phyloP scores from a whole-genome alignment of 2,888 invertebrate genomes.

The Pollenia amentaria region DNA sequence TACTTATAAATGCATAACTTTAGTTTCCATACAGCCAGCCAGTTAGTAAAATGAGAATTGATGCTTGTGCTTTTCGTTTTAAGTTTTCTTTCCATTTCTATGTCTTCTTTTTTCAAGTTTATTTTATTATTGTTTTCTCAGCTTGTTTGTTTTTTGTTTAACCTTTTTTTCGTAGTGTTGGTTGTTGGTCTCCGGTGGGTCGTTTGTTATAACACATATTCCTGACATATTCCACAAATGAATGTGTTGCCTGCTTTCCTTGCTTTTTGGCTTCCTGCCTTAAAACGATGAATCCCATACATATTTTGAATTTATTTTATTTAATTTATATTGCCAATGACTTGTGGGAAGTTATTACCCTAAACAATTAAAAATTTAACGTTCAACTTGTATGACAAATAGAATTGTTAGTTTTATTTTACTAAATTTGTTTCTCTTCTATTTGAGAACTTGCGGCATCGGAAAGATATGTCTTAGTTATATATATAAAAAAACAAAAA shows the following conservation, averaged over 20 bases:
- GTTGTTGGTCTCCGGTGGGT: constrained; percentile 64
- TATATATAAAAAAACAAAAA: too few relatives aligned
- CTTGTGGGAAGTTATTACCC: constrained; percentile 68
- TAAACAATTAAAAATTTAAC: constrained; percentile 59
- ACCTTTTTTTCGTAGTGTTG: constrained; percentile 43
- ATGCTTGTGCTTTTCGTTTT: constrained; percentile 51
- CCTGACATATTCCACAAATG: constrained; percentile 71
- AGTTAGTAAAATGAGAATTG: constrained; percentile 65
- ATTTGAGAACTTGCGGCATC: too few relatives aligned
- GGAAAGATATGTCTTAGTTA: too few relatives aligned
- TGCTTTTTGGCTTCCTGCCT: constrained; percentile 45
- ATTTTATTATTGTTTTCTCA: constrained; percentile 26
- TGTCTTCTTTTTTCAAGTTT: not conserved
- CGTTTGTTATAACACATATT: constrained; percentile 67
- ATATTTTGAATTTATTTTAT: constrained; percentile 61
- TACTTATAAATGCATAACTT: constrained; percentile 70
- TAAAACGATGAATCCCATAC: constrained; percentile 3
- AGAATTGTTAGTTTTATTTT: constrained; percentile 20
- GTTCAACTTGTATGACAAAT: constrained; percentile 46
- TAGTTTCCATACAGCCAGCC: constrained; percentile 49
- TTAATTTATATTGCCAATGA: constrained; percentile 70
- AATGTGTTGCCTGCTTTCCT: constrained; percentile 59
- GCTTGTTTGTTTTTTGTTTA: constrained; percentile 20
- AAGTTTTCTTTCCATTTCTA: constrained; percentile 27
- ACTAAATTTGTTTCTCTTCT: not conserved